Conservation (phyloP, 2,888 invertebrate genomes). For the Drosophila tanythrix region DNA sequence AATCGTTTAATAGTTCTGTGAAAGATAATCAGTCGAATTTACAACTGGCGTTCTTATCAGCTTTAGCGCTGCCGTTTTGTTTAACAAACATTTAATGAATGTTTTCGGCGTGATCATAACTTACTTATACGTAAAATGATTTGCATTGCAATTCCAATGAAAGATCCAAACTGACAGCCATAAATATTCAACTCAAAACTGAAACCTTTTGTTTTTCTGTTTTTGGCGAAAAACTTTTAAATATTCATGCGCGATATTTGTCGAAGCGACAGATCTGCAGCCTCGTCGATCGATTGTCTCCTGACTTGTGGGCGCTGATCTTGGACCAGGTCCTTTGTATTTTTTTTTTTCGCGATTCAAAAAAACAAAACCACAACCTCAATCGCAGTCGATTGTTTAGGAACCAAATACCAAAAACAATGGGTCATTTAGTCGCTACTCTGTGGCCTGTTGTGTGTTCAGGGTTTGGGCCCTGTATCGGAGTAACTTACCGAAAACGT, state of each 20-base stretch:
- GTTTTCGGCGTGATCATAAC: slow-evolving; percentile 34
- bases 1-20: slow-evolving; percentile 57
- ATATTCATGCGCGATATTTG: slow-evolving; percentile 78
- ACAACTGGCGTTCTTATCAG: slow-evolving; percentile 38
- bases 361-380: slow-evolving; percentile 2
- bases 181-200: slow-evolving; percentile 59
- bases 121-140: slow-evolving; percentile 38
- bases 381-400: slow-evolving; percentile 72
- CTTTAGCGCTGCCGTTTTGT: not conserved
- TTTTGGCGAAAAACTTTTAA: slow-evolving; percentile 59
- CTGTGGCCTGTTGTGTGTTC: slow-evolving; percentile 17
- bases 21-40: slow-evolving; percentile 63
- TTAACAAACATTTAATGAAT: slow-evolving; percentile 28
- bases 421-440: slow-evolving; percentile 71
- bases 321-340: slow-evolving; percentile 45
- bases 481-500: slow-evolving; percentile 58
- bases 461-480: slow-evolving; percentile 14
- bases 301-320: slow-evolving; percentile 44
- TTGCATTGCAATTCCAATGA: slow-evolving; percentile 59
- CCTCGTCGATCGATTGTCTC: slow-evolving; percentile 67
- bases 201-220: slow-evolving; percentile 51
- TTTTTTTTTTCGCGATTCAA: slow-evolving; percentile 1
- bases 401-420: slow-evolving; percentile 66
- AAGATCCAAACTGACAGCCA: slow-evolving; percentile 50
- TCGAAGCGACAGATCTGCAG: slow-evolving; percentile 76